These are phyloP conservation scores for Carcina quercana DNA, from an alignment of 2,888 invertebrate species.

Conservation along the genomic window DNA sequence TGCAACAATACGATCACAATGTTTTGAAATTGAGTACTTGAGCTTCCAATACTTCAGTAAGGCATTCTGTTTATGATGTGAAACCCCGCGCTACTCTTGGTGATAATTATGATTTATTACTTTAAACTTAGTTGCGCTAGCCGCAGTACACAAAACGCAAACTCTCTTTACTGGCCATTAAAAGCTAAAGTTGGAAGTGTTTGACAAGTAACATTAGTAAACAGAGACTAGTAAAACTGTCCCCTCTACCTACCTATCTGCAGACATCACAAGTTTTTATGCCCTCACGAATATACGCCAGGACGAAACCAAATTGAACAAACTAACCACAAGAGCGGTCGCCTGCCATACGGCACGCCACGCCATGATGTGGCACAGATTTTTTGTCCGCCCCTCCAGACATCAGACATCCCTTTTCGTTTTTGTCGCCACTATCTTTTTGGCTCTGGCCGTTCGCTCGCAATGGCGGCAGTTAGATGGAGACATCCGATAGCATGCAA, in stretches of 20 bases:
- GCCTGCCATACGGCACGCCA: constrained; percentile 47
- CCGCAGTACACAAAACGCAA: constrained; percentile 1
- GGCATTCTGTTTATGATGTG: too few relatives aligned
- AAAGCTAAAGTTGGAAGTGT: too few relatives aligned
- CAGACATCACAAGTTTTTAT: too few relatives aligned
- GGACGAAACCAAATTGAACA: constrained; percentile 24
- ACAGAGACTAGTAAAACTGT: too few relatives aligned
- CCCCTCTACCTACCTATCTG: constrained; percentile 4
- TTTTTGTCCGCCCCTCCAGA: constrained; percentile 32
- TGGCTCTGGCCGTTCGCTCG: constrained; percentile 17
- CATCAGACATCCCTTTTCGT: constrained; percentile 27
- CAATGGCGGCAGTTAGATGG: constrained; percentile 47
- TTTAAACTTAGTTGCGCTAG: constrained; percentile 1
- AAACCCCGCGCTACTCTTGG: too few relatives aligned
- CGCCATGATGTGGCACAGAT: too few relatives aligned
- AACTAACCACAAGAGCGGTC: constrained; percentile 36
- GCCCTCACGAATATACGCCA: too few relatives aligned
- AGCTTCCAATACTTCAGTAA: too few relatives aligned
- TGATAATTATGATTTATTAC: constrained; percentile 12
- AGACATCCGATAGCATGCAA: constrained; percentile 60
- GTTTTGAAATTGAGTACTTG: too few relatives aligned
- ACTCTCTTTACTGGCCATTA: too few relatives aligned
- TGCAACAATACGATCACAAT: too few relatives aligned
- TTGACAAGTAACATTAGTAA: too few relatives aligned
- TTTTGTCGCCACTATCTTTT: constrained; percentile 39